These are phyloP conservation scores for Spodoptera frugiperda DNA, from an alignment of 1,140 invertebrate genomes.

Conservation along the genomic window DNA sequence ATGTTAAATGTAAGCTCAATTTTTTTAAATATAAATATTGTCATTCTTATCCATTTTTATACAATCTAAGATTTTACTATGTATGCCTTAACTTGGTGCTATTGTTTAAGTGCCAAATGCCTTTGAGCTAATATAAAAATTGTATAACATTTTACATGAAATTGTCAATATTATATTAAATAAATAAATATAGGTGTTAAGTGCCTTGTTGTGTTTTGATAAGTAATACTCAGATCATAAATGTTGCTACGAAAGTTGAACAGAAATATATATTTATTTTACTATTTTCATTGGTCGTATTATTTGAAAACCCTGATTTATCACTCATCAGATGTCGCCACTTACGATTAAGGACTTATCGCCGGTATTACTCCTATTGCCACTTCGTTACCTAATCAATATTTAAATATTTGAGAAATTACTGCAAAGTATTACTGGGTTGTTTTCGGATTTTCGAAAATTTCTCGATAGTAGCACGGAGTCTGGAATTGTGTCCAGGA, in stretches of 20 bases:
- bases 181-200: constrained; percentile 56
- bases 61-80: constrained; percentile 32
- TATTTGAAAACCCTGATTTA: constrained; percentile 59
- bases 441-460: too few relatives aligned
- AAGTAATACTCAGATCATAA: constrained; percentile 77
- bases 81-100: constrained; percentile 50
- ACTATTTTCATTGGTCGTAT: constrained; percentile 84
- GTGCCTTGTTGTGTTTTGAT: constrained; percentile 77
- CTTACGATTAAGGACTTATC: too few relatives aligned
- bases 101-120: constrained; percentile 37
- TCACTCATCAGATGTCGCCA: too few relatives aligned
- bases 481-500: too few relatives aligned
- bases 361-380: too few relatives aligned
- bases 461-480: too few relatives aligned
- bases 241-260: constrained; percentile 80
- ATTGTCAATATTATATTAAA: constrained; percentile 40
- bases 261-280: constrained; percentile 85
- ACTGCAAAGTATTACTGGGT: too few relatives aligned
- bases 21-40: constrained; percentile 1
- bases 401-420: too few relatives aligned
- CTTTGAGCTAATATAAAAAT: constrained; percentile 22
- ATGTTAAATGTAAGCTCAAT: constrained; percentile 32
- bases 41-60: constrained; percentile 29
- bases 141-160: constrained; percentile 36
- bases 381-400: too few relatives aligned